Conservation (phyloP, 2,888 invertebrate species). For the Peribatodes rhomboidaria region DNA sequence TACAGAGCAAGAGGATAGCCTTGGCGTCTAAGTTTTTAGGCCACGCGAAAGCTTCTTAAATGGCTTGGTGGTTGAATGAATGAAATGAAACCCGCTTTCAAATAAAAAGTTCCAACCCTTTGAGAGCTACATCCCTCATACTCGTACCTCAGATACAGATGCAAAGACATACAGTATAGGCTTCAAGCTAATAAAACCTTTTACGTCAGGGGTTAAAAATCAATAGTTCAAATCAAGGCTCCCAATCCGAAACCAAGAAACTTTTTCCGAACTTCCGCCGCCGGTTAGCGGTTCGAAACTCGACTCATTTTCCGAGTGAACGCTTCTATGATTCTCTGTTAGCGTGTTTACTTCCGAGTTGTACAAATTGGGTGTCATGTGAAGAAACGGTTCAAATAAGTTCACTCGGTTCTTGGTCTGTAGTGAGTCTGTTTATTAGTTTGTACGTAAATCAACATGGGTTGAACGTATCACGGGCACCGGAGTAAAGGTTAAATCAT, state of each 20-base stretch:
- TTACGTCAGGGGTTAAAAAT: conserved; percentile 8
- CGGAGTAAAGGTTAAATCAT: too few species aligned
- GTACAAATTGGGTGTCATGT: conserved; percentile 24
- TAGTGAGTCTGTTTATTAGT: conserved; percentile 13
- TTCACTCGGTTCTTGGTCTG: conserved; percentile 14
- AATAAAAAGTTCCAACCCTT: too few species aligned
- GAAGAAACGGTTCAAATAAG: conserved; percentile 16
- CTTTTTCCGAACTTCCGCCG: conserved; percentile 9
- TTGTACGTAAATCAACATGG: conserved; percentile 1
- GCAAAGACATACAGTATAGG: too few species aligned
- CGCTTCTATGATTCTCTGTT: conserved; percentile 5
- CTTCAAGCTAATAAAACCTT: not conserved
- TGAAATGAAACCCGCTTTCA: too few species aligned
- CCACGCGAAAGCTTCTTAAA: too few species aligned
- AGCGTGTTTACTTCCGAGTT: conserved; percentile 15
- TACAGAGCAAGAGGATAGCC: too few species aligned
- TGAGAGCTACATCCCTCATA: too few species aligned
- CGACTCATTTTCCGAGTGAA: conserved; percentile 27
- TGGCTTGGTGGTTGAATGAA: too few species aligned
- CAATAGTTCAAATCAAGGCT: conserved; percentile 16
- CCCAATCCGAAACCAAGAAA: conserved; percentile 16
- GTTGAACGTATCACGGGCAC: not conserved
- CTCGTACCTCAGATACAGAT: too few species aligned
- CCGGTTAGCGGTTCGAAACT: conserved; percentile 18
- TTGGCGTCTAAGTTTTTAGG: too few species aligned